These are phyloP conservation scores for Chelonoidis abingdonii DNA, from an alignment of 2,113 vertebrate species.

Conservation along the genomic window DNA sequence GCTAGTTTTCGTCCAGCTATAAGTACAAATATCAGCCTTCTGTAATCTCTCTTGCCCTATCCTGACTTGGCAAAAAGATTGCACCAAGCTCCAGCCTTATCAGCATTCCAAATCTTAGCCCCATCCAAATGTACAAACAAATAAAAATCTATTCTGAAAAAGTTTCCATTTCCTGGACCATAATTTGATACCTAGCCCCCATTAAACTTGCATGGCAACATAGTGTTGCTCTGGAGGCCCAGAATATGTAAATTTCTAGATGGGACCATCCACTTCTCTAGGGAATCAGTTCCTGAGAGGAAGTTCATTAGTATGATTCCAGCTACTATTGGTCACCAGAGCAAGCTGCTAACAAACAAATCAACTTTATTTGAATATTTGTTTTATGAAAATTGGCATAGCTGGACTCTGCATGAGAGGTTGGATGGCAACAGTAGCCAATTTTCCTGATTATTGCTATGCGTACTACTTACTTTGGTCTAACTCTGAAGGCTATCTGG, in stretches of 20 bases:
- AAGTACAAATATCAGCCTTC: slow-evolving; percentile 50
- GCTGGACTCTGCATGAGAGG: background rate
- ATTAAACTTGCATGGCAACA: background rate
- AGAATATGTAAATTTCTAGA: background rate
- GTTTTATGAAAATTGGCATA: background rate
- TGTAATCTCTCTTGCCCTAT: background rate
- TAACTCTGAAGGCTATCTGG: background rate
- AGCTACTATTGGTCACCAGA: background rate
- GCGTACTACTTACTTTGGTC: background rate
- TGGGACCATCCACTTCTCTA: background rate
- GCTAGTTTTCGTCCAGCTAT: slow-evolving; percentile 3
- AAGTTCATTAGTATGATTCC: background rate
- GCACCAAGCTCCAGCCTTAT: background rate
- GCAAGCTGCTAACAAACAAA: background rate
- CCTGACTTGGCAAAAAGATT: slow-evolving; percentile 15
- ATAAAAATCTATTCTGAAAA: background rate
- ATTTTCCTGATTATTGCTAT: background rate
- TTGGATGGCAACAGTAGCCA: background rate
- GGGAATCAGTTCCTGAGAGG: background rate
- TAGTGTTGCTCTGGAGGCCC: background rate
- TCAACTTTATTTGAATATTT: background rate
- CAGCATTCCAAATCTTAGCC: slow-evolving; percentile 5
- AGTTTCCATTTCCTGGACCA: background rate
- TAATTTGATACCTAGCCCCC: background rate
- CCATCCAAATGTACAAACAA: background rate